phyloP scores from a whole-genome alignment of 2,113 vertebrate genomes.

The Poecilia latipinna region DNA sequence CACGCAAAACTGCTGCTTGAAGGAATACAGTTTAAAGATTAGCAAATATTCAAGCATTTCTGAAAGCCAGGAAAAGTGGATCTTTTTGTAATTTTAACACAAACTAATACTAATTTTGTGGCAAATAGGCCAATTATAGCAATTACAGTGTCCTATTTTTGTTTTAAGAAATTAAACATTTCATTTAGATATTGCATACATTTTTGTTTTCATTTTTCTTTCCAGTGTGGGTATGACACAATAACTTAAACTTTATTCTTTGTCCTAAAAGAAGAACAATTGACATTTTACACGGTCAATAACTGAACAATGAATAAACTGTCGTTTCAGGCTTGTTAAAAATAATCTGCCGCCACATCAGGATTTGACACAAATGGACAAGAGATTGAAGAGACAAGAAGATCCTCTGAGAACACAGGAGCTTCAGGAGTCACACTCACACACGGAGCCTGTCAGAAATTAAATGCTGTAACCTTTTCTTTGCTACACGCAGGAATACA shows the following conservation, averaged over 20 bases:
- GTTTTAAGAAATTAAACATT: not conserved
- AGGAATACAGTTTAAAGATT: not conserved
- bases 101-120: not conserved
- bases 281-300: not conserved
- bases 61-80: not conserved
- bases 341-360: not conserved
- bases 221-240: slow-evolving; percentile 14
- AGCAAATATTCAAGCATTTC: not conserved
- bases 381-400: slow-evolving; percentile 34
- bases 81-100: not conserved
- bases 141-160: not conserved
- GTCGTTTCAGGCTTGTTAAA: not conserved
- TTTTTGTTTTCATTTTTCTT: too few relatives aligned
- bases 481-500: slow-evolving; percentile 11
- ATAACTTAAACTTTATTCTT: slow-evolving; percentile 2
- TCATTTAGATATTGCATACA: not conserved
- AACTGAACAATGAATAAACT: not conserved
- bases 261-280: not conserved
- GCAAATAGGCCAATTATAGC: not conserved
- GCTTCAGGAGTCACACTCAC: slow-evolving; percentile 5
- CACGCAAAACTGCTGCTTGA: not conserved
- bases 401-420: slow-evolving; percentile 26
- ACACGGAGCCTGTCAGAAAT: slow-evolving; percentile 22
- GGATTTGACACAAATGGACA: slow-evolving; percentile 27
- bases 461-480: slow-evolving; percentile 39